Evolutionary conservation across 2,888 invertebrate species (phyloP).

Genomic region (Rhynchonema sp.): DNA sequence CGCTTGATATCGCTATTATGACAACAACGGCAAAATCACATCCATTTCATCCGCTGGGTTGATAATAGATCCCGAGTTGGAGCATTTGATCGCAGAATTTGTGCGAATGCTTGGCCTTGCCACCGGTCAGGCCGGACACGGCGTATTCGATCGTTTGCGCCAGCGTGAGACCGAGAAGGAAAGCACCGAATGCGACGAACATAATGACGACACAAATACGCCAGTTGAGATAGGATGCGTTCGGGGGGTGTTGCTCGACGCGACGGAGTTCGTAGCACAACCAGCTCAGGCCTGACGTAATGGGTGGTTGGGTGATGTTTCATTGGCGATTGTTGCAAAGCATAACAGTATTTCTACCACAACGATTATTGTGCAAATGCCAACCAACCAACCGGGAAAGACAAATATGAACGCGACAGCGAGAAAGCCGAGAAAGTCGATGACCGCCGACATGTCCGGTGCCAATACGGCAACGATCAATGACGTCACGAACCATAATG

Average conservation of each 20-base stretch:
- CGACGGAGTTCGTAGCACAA: background rate
- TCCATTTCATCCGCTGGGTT: no score
- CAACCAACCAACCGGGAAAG: conserved; percentile 33
- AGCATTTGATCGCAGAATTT: background rate
- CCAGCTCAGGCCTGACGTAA: background rate
- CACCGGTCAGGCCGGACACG: background rate
- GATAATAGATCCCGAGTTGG: background rate
- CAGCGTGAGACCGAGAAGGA: conserved; percentile 5
- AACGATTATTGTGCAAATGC: background rate
- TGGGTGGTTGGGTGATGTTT: background rate
- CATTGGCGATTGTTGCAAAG: background rate
- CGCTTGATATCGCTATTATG: no score
- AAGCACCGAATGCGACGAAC: conserved; percentile 3
- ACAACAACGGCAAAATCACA: no score
- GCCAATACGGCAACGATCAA: conserved; percentile 38
- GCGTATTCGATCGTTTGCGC: background rate
- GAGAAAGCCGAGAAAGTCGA: conserved; percentile 41
- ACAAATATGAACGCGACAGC: conserved; percentile 42
- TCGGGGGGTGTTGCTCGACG: background rate
- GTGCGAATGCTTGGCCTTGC: background rate
- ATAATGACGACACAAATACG: background rate
- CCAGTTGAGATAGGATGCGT: background rate
- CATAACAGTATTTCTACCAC: no score
- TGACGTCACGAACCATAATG: conserved; percentile 38
- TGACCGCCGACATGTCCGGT: conserved; percentile 42